phyloP scores from a whole-genome alignment of 1,140 invertebrate species.

The Formica exsecta region DNA sequence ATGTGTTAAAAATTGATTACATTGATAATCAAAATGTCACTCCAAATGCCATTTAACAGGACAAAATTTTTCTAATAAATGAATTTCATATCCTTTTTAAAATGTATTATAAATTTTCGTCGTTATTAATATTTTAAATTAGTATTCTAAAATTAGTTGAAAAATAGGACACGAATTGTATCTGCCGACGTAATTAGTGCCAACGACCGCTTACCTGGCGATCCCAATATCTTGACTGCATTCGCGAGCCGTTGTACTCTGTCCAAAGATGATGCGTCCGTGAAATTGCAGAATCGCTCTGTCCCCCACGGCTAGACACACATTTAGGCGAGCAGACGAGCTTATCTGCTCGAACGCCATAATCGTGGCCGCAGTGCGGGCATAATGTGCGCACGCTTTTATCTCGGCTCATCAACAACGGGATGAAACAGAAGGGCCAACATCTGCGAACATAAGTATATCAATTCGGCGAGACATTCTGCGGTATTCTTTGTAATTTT shows the following conservation, averaged over 20 bases:
- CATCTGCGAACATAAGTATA: conserved; percentile 50
- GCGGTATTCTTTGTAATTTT: neutral
- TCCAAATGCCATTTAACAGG: neutral
- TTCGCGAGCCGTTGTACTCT: neutral
- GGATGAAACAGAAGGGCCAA: conserved; percentile 68
- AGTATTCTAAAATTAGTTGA: neutral
- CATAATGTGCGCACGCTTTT: conserved; percentile 60
- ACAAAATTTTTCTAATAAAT: neutral
- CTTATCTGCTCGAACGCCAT: conserved; percentile 26
- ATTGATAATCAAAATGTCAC: neutral
- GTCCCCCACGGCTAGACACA: neutral
- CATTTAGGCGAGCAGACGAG: neutral
- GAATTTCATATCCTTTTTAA: neutral
- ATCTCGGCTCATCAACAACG: conserved; percentile 67
- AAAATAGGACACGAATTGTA: conserved; percentile 2
- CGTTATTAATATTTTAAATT: neutral
- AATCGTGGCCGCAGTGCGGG: conserved; percentile 65
- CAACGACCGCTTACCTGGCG: conserved; percentile 8
- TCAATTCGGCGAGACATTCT: neutral
- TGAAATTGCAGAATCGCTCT: conserved; percentile 22
- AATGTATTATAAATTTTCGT: neutral
- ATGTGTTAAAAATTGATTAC: neutral
- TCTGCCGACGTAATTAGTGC: neutral
- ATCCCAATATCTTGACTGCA: neutral
- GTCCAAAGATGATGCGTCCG: neutral